Evolutionary conservation across 1,140 invertebrate species (phyloP).

Genomic region (Anoplolepis gracilipes): DNA sequence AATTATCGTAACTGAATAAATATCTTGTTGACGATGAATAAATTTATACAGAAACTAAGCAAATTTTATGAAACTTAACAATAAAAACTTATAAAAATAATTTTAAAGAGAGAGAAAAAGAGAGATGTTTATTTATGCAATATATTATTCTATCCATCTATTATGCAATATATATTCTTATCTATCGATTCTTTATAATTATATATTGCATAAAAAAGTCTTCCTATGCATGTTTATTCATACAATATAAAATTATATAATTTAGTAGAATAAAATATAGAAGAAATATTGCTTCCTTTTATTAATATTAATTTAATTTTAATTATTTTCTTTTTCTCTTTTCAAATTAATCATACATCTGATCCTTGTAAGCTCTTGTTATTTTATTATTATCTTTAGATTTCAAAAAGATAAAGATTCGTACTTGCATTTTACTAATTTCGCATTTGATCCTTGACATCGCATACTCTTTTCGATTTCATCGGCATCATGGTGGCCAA

Average conservation of each 20-base stretch:
- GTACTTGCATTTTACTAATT: not conserved
- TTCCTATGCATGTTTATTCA: not conserved
- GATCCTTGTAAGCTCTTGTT: not conserved
- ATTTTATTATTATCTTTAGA: not conserved
- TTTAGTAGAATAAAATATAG: not conserved
- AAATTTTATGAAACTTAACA: constrained; percentile 11
- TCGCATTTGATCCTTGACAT: not conserved
- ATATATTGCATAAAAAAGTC: not conserved
- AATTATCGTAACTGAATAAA: constrained; percentile 33
- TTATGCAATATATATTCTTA: too few species aligned
- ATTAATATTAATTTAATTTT: constrained; percentile 10
- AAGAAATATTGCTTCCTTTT: not conserved
- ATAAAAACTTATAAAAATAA: not conserved
- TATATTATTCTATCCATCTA: too few species aligned
- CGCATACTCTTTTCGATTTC: not conserved
- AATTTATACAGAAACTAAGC: constrained; percentile 18
- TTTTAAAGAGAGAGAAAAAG: not conserved
- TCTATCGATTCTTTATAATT: not conserved
- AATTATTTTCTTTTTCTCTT: not conserved
- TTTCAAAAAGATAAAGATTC: not conserved
- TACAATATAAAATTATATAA: not conserved
- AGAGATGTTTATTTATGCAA: too few species aligned
- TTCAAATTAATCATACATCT: not conserved
- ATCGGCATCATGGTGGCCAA: not conserved
- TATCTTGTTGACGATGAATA: constrained; percentile 9